Conservation (phyloP, 1,140 invertebrate genomes). For the Glossosoma conforme region DNA sequence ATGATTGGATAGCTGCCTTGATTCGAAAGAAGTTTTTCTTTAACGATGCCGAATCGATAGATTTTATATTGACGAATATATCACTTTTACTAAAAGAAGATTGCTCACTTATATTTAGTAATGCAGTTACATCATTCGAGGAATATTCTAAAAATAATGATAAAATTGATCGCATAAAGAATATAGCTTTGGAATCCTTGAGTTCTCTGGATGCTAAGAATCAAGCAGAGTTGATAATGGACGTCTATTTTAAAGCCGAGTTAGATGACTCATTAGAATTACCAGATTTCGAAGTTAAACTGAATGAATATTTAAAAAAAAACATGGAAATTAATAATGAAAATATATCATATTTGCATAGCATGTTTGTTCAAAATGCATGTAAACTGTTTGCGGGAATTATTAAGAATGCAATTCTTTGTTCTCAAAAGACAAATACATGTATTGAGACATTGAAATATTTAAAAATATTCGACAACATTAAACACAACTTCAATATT, state of each 20-base stretch:
- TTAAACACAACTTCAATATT: slow-evolving; percentile 6
- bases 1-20: slow-evolving; percentile 20
- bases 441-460: slow-evolving; percentile 5
- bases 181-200: slow-evolving; percentile 9
- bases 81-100: slow-evolving; percentile 2
- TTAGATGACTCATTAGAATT: slow-evolving; percentile 16
- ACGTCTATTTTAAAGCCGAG: slow-evolving; percentile 6
- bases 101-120: slow-evolving; percentile 4
- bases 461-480: slow-evolving; percentile 16
- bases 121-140: slow-evolving; percentile 5
- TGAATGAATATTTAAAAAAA: slow-evolving; percentile 24
- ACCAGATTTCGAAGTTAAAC: slow-evolving; percentile 13
- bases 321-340: slow-evolving; percentile 11
- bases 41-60: slow-evolving; percentile 14
- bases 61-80: slow-evolving; percentile 15
- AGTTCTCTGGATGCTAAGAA: not conserved
- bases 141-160: slow-evolving; percentile 10
- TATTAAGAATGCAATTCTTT: slow-evolving; percentile 8
- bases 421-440: slow-evolving; percentile 8
- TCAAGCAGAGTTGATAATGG: slow-evolving; percentile 7
- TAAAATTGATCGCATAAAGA: slow-evolving; percentile 6
- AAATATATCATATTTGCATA: slow-evolving; percentile 9
- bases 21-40: slow-evolving; percentile 21
- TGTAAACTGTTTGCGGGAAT: slow-evolving; percentile 13
- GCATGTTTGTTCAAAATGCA: slow-evolving; percentile 24